Evolutionary conservation across 1,140 invertebrate genomes (phyloP), one percentile per base, ranked within the genome.

Genomic region (Hermetia illucens): DNA sequence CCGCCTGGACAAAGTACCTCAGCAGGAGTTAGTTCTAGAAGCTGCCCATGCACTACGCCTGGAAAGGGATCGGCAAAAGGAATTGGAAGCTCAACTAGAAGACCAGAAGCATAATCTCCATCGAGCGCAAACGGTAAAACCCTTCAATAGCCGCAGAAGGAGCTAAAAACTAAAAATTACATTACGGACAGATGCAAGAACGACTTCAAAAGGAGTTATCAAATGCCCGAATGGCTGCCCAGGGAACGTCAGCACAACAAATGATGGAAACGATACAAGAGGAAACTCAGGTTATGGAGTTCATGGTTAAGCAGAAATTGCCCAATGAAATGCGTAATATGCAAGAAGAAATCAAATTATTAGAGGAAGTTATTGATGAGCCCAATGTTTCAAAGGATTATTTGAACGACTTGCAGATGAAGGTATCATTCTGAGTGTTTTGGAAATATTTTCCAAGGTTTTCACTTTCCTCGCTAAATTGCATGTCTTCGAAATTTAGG

Each of bases 251-350:
- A n/a, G 24, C 39, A 10, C 39, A 62, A 19, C 47, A 63, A 38
- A 55, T 61, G 52, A 18, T 41, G 15, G 22, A 34, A 20, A 18
- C 29, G 32, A 22, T 40, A 30, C 9, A 21, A 44, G 84, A 89
- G 55, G 83, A 87, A 63, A 71, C 77, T 6, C 76, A 79, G 48
- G 68, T 82, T 21, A 81, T 79, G 56, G 66, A 62, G 32, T 83
- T 83, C 50, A 71, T 91, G 13, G 74, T 76, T 0, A 81, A 79
- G 34, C 81, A 89, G 51, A 81, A 85, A 51, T 52, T 88, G 16
- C 82, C 84, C 0, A 71, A 77, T 46, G 85, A 89, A 58, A 64
- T 80, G 19, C 49, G 61, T 3, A 54, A 58, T 2, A 62, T 72
- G 22, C 72, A 74, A 50, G 73, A 74, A 47, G 72, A 76, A 41